Evolutionary conservation across 2,113 vertebrate genomes (phyloP), one percentile per base, ranked within the genome.

Genomic region (Nematolebias whitei): DNA sequence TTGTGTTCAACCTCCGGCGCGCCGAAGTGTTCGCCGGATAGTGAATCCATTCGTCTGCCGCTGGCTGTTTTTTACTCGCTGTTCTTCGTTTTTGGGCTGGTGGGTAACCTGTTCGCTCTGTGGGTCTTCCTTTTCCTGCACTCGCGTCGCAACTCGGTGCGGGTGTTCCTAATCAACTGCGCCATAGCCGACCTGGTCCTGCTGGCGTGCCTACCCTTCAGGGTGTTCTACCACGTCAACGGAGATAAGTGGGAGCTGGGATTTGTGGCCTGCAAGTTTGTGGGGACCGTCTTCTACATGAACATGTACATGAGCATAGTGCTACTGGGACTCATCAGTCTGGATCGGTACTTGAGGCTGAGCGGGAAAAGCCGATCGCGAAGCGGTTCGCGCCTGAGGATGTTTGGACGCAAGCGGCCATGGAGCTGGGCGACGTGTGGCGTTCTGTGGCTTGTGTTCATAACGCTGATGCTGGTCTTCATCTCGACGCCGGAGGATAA

Each of bases 281-380:
- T 92, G 0, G 95, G 93, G 38, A 98, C 92, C 59, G 51, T 97
- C 39, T 99, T 99, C 41, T 99, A 98, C 86, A 98, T 96, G 90
- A 99, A 96, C 86, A 95, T 98, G 86, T 99, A 98, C 54, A 56
- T 96, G 71, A 99, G 97, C 66, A 95, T 98, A 65, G 83, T 92
- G 0, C 64, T 98, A 16, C 83, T 99, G 67, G 98, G 96, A 60
- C 92, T 96, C 66, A 85, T 99, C 70, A 96, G 96, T 54, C 19
- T 94, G 22, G 96, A 99, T 85, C 93, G 97, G 38, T 98, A 93
- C 0, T 0, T 94, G 44, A 94, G 88, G 92, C 79, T 83, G 85
- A 91, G 1, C 88, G 93, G 55, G 68, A 50, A 58, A 82, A 92
- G 67, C 2, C 39, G 77, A 40, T 61, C 83, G n/a, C 74, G 87